Evolutionary conservation across 2,888 invertebrate species (phyloP), one percentile per base, ranked within the genome.

Genomic region (Hemithea aestivaria): DNA sequence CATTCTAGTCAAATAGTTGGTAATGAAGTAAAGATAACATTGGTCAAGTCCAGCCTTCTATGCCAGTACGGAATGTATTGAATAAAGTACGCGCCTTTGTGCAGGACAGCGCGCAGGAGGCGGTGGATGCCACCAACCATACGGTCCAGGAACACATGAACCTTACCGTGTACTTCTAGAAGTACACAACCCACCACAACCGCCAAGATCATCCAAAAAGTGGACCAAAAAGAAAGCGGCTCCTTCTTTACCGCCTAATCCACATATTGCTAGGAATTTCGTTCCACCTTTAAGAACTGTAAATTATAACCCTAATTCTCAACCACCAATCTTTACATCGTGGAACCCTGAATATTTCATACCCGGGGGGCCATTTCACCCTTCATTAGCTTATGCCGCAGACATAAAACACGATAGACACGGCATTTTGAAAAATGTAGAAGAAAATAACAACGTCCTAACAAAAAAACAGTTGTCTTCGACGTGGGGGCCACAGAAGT

Each of bases 91-190:
- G 39, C 16, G 16, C 16, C 54, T 60, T 51, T 56, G 59, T 69
- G 63, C 73, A 82, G 81, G 75, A 67, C 61, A 70, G 71, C 63
- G 66, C 60, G 53, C 68, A 59, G 52, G 60, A 51, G 44, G 61
- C 56, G 47, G 54, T 73, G 46, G 84, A 81, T 52, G 81, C 83
- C 10, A 74, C 74, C 58, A 79, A 80, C 71, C 63, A 72, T 8
- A 59, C 78, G 23, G 58, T 77, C 28, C 78, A 79, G 38, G 91
- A 91, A 50, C 89, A 91, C 70, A 89, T 90, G 72, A 91, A 91
- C 75, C 89, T 92, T 62, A 92, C 92, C 41, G 92, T 92, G n/a
- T 92, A 92, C 79, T 92, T 92, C 76, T 92, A 75, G 76, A 16
- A 16, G 16, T n/a, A 16, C 16, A 16, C 16, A 16, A 5, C 16